A percentile compares a stretch with the other conserved stretches of the same genome.
These are phyloP conservation scores for Aldabrachelys gigantea DNA, from an alignment of 2,113 vertebrate genomes.

Conservation along the genomic window DNA sequence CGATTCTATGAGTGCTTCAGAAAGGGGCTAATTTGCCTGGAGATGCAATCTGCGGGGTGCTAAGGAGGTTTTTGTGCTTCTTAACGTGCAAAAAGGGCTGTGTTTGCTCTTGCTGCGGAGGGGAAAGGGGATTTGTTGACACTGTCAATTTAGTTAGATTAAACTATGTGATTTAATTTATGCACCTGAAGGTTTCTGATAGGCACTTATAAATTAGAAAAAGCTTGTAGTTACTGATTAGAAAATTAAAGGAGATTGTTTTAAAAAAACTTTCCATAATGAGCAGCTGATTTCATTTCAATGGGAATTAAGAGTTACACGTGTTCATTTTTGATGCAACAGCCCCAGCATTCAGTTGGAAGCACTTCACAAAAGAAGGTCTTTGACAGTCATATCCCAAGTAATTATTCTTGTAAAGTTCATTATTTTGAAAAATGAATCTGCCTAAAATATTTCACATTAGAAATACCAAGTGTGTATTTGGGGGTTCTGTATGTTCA, in stretches of 20 bases:
- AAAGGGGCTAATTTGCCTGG: not conserved
- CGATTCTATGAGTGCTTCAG: not conserved
- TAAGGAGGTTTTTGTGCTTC: not conserved
- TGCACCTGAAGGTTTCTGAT: constrained; percentile 14
- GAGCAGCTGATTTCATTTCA: constrained; percentile 13
- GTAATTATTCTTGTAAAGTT: not conserved
- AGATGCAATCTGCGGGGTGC: not conserved
- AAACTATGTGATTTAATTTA: not conserved
- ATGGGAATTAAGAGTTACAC: not conserved
- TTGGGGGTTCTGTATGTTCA: rapidly evolving
- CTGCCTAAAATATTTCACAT: not conserved
- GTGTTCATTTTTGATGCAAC: rapidly evolving
- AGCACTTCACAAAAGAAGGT: not conserved
- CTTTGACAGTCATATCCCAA: not conserved
- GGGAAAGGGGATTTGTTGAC: not conserved
- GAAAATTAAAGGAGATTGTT: constrained; percentile 56
- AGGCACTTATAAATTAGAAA: constrained; percentile 30
- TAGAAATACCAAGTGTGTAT: not conserved
- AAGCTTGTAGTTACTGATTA: not conserved
- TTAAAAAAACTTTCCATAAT: not conserved
- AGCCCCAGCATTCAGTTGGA: not conserved
- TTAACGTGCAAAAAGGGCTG: not conserved
- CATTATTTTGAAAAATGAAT: not conserved
- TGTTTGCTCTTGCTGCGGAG: not conserved
- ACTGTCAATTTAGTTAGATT: constrained; percentile 10